These are phyloP conservation scores for Idaea biselata DNA, from an alignment of 2,888 invertebrate genomes.

Conservation along the genomic window DNA sequence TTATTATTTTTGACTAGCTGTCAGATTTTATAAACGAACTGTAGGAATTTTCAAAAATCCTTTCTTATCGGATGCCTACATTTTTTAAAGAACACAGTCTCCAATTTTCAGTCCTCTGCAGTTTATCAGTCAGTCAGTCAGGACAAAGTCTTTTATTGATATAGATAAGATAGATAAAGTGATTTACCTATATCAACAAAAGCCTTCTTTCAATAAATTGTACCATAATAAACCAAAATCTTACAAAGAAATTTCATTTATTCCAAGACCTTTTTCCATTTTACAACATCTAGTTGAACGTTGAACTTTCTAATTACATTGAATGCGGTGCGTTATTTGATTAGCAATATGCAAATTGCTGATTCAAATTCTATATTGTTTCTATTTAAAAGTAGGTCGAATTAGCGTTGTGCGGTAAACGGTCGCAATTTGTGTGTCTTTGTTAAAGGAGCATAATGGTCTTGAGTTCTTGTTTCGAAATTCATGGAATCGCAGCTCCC, in stretches of 20 bases:
- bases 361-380: slow-evolving; percentile 65
- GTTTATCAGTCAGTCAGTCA: too few relatives aligned
- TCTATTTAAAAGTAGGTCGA: slow-evolving; percentile 46
- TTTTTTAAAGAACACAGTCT: too few relatives aligned
- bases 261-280: slow-evolving; percentile 29
- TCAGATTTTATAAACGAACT: too few relatives aligned
- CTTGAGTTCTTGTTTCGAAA: slow-evolving; percentile 19
- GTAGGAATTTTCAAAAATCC: too few relatives aligned
- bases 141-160: too few relatives aligned
- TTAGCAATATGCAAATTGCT: slow-evolving; percentile 61
- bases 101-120: too few relatives aligned
- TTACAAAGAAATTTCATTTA: neutral
- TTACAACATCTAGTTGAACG: slow-evolving; percentile 44
- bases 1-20: too few relatives aligned
- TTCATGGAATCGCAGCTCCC: neutral
- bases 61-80: too few relatives aligned
- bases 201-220: neutral
- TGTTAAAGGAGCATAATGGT: slow-evolving; percentile 33
- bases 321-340: slow-evolving; percentile 41
- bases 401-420: slow-evolving; percentile 46
- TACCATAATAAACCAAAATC: neutral
- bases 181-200: too few relatives aligned
- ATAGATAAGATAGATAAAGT: too few relatives aligned
- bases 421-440: slow-evolving; percentile 42
- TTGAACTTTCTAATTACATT: slow-evolving; percentile 52